These are phyloP conservation scores for Mormyrops attenuatus DNA, from an alignment of 2,797 vertebrate species.

Conservation along the genomic window DNA sequence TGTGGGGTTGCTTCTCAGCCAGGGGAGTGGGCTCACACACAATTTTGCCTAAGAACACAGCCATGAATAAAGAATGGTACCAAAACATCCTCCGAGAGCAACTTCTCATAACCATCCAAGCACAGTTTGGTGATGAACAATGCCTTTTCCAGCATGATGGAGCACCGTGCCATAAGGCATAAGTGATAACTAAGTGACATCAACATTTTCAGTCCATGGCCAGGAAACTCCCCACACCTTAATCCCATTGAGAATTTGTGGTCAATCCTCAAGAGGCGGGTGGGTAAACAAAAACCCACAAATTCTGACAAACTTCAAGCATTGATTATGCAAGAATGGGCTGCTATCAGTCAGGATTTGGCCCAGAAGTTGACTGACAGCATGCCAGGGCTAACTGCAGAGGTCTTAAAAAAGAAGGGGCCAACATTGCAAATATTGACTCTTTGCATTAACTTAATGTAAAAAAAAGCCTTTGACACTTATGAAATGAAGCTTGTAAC, in stretches of 20 bases:
- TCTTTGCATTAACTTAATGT: not conserved
- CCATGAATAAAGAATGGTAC: not conserved
- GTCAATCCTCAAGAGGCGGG: not conserved
- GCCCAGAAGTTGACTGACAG: not conserved
- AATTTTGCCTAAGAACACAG: not conserved
- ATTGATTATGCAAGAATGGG: not conserved
- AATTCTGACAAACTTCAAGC: not conserved
- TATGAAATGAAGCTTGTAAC: not conserved
- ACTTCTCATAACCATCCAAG: not conserved
- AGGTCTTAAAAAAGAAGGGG: not conserved
- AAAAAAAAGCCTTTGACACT: not conserved
- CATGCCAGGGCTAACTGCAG: not conserved
- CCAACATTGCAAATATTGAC: not conserved
- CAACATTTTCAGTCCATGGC: not conserved
- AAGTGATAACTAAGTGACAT: not conserved
- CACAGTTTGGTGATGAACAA: not conserved
- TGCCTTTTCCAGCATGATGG: not conserved
- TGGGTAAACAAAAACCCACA: not conserved
- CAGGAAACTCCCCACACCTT: not conserved
- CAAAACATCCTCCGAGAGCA: not conserved
- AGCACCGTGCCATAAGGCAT: not conserved
- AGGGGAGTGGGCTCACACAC: not conserved
- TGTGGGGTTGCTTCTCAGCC: not conserved
- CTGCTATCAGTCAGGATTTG: not conserved
- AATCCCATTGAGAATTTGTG: not conserved